Evolutionary conservation across 2,113 vertebrate genomes (phyloP).

Genomic region (Emydocephalus ijimae): DNA sequence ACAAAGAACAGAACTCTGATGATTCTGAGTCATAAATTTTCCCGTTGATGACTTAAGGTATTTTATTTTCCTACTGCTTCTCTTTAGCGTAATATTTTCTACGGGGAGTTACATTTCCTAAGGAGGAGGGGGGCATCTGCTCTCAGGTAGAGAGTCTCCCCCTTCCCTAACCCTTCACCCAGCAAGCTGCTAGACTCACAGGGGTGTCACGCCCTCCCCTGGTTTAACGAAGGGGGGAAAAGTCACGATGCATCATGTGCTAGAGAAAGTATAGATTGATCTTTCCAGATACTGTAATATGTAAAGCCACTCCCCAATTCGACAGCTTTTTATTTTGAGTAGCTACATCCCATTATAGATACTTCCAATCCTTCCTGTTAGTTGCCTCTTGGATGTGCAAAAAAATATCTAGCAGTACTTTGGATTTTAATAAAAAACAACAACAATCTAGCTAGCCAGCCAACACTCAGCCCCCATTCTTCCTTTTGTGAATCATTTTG

Average conservation of each 20-base stretch:
- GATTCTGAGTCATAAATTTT: conserved; percentile 31
- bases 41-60: not conserved
- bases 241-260: not conserved
- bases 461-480: not conserved
- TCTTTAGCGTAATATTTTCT: not conserved
- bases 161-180: not conserved
- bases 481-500: not conserved
- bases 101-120: not conserved
- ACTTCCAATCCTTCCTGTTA: not conserved
- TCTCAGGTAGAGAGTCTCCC: too few relatives aligned
- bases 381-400: not conserved
- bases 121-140: not conserved
- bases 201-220: too few relatives aligned
- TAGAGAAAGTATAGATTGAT: not conserved
- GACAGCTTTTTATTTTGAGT: not conserved
- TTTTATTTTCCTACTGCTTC: not conserved
- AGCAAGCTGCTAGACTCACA: not conserved
- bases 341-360: not conserved
- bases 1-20: conserved; percentile 13
- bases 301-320: not conserved
- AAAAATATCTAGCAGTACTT: not conserved
- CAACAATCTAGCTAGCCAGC: not conserved
- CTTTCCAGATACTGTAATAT: not conserved
- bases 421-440: not conserved
- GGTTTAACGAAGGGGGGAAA: too few relatives aligned